A percentile compares a stretch with the other conserved stretches of the same genome.
These are phyloP conservation scores for Conchocele bisecta DNA, from an alignment of 2,888 invertebrate genomes.

Conservation along the genomic window DNA sequence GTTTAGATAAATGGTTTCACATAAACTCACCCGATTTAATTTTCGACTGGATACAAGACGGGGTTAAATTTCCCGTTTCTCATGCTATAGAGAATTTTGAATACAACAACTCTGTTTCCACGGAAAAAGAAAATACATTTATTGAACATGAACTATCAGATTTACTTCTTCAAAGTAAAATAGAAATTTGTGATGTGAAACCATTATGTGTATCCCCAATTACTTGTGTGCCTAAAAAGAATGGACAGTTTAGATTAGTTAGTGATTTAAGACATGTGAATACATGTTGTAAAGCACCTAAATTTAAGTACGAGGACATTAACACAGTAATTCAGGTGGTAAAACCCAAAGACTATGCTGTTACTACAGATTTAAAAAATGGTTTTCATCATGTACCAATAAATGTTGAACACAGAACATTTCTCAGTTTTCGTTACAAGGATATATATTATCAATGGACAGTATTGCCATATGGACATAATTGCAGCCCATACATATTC, in stretches of 20 bases:
- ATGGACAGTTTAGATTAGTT: conserved; percentile 15
- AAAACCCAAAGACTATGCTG: conserved; percentile 6
- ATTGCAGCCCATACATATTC: conserved; percentile 18
- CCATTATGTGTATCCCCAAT: too few relatives aligned
- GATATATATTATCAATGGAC: conserved; percentile 5
- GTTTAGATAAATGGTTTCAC: too few relatives aligned
- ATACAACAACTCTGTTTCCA: too few relatives aligned
- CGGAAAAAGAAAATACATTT: too few relatives aligned
- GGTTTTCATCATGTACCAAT: conserved; percentile 33
- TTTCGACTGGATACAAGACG: too few relatives aligned
- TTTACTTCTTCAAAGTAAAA: too few relatives aligned
- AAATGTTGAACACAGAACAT: neutral
- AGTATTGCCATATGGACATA: conserved; percentile 18
- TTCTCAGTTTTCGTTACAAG: conserved; percentile 13
- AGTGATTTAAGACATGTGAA: conserved; percentile 19
- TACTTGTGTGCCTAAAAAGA: conserved; percentile 25
- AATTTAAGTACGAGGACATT: conserved; percentile 29
- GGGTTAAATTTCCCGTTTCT: too few relatives aligned
- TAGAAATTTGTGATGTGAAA: too few relatives aligned
- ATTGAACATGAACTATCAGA: too few relatives aligned
- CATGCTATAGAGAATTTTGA: too few relatives aligned
- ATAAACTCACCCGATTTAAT: too few relatives aligned
- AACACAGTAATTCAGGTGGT: conserved; percentile 6
- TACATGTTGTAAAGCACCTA: neutral
- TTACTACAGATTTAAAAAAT: conserved; percentile 15